These are phyloP conservation scores for Orgyia antiqua DNA, from an alignment of 2,888 invertebrate species.

Conservation along the genomic window DNA sequence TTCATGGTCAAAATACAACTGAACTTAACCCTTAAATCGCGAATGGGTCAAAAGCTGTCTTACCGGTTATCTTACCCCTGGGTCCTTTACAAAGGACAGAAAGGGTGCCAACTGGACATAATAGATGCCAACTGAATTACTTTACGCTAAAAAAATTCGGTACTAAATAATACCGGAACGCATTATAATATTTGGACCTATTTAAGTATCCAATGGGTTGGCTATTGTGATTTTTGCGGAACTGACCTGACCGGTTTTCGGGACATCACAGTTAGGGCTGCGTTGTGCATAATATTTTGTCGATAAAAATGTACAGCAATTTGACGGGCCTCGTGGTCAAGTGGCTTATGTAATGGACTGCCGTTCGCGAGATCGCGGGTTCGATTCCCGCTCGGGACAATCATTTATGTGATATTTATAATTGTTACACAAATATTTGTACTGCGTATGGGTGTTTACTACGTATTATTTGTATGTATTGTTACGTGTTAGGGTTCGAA, in stretches of 20 bases:
- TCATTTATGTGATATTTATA: no score
- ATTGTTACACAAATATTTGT: no score
- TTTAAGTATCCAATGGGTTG: conserved; percentile 73
- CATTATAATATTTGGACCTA: conserved; percentile 77
- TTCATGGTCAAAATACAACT: conserved; percentile 61
- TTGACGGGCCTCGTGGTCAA: no score
- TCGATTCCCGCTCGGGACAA: no score
- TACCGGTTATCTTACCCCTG: conserved; percentile 71
- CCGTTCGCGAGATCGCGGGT: no score
- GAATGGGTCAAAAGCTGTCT: conserved; percentile 71
- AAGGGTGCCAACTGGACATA: conserved; percentile 72
- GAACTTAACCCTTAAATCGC: conserved; percentile 57
- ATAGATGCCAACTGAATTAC: conserved; percentile 39
- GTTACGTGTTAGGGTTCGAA: no score
- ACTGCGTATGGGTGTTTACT: no score
- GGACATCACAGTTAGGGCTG: conserved; percentile 34
- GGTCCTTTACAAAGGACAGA: conserved; percentile 52
- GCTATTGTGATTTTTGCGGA: conserved; percentile 65
- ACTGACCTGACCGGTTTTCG: conserved; percentile 75
- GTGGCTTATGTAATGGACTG: no score
- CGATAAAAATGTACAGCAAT: no score
- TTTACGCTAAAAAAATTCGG: conserved; percentile 38
- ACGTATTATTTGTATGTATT: no score
- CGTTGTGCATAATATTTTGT: neutral
- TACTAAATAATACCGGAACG: conserved; percentile 57